Conservation (phyloP, 2,797 vertebrate genomes). For the Lacerta viridis region DNA sequence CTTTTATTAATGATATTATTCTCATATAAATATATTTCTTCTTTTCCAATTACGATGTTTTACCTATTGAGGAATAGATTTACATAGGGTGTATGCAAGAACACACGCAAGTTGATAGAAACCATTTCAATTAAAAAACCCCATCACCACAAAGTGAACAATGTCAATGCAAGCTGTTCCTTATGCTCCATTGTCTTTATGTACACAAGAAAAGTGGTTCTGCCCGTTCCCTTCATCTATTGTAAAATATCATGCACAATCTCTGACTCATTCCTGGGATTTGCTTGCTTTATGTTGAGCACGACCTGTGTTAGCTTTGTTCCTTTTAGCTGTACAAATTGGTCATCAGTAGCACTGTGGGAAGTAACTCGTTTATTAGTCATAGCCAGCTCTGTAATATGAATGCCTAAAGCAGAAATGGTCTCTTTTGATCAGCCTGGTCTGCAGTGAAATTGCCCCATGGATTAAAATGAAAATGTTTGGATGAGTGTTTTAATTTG, state of each 20-base stretch:
- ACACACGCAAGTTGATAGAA: not conserved
- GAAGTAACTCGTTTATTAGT: slow-evolving; percentile 75
- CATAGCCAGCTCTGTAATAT: slow-evolving; percentile 67
- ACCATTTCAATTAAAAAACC: not conserved
- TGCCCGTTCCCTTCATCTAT: slow-evolving; percentile 14
- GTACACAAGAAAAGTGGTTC: not conserved
- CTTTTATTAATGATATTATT: not conserved
- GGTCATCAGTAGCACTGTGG: slow-evolving; percentile 65
- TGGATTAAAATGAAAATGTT: slow-evolving; percentile 31
- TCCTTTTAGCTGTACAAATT: slow-evolving; percentile 68
- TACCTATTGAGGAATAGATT: not conserved
- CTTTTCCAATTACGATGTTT: not conserved
- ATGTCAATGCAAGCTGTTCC: not conserved
- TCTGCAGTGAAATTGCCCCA: slow-evolving; percentile 50
- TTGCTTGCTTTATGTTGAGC: slow-evolving; percentile 56
- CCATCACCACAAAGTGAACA: not conserved
- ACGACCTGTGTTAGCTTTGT: slow-evolving; percentile 65
- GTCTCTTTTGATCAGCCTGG: slow-evolving; percentile 61
- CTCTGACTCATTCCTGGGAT: slow-evolving; percentile 64
- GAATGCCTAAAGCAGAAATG: slow-evolving; percentile 54
- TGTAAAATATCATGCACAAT: slow-evolving; percentile 37
- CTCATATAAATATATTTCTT: not conserved
- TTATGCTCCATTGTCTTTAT: not conserved
- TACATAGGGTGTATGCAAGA: slow-evolving; percentile 11
- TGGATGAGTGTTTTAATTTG: not conserved